Conservation (phyloP, 2,888 invertebrate genomes). For the Microctonus aethiopoides region DNA sequence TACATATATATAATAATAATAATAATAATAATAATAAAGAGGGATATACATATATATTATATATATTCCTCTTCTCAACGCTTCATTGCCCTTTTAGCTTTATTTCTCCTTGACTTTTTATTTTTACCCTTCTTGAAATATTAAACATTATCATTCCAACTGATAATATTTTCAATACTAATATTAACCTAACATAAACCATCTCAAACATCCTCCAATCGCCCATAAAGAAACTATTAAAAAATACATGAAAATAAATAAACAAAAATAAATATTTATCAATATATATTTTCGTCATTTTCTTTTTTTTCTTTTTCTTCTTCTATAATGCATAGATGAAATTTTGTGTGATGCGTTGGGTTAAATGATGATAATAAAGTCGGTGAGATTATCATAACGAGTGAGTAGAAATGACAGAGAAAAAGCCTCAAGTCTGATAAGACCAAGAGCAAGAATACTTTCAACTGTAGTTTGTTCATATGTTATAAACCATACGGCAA, state of each 20-base stretch:
- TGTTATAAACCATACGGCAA: conserved; percentile 11
- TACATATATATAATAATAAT: no score
- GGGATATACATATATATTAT: background rate
- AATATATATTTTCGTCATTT: background rate
- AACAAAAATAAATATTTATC: background rate
- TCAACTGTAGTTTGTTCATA: background rate
- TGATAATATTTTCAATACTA: background rate
- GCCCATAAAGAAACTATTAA: background rate
- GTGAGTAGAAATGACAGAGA: conserved; percentile 17
- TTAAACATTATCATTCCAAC: conserved; percentile 9
- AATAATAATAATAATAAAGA: no score
- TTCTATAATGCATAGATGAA: background rate
- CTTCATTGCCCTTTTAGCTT: conserved; percentile 4
- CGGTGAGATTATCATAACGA: conserved; percentile 22
- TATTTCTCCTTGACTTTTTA: conserved; percentile 22
- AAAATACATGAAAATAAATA: background rate
- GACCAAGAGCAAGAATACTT: conserved; percentile 13
- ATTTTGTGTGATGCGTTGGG: background rate
- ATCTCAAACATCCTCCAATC: background rate
- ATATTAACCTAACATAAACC: background rate
- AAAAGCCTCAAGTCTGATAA: conserved; percentile 15
- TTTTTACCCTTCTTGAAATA: conserved; percentile 15
- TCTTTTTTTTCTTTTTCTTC: background rate
- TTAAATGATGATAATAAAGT: conserved; percentile 32
- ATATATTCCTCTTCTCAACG: background rate